A percentile compares a stretch with the other conserved stretches of the same genome.
These are phyloP conservation scores for Hypomesus transpacificus DNA, from an alignment of 2,113 vertebrate genomes.

Conservation along the genomic window DNA sequence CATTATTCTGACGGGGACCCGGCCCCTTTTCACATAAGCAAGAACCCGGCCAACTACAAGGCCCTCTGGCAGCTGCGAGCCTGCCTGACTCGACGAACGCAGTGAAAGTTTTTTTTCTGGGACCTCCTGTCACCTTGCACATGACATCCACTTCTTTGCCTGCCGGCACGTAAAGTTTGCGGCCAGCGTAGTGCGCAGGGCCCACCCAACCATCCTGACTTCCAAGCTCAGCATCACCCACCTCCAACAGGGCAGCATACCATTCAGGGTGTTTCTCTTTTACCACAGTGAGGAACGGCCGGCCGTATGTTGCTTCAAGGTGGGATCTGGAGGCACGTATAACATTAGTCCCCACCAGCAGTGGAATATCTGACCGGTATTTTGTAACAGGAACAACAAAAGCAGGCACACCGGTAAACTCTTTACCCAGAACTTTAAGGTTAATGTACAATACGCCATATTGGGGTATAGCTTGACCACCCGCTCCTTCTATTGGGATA, in stretches of 20 bases:
- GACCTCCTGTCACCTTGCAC: slow-evolving; percentile 9
- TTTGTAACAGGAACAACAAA: slow-evolving; percentile 21
- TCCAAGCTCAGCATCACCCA: background rate
- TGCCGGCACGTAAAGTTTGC: slow-evolving; percentile 3
- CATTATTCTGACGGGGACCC: slow-evolving; percentile 17
- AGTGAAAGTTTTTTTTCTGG: slow-evolving; percentile 1
- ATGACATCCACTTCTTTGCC: slow-evolving; percentile 9
- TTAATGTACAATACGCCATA: slow-evolving; percentile 17
- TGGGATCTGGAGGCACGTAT: slow-evolving; percentile 4
- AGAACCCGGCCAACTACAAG: slow-evolving; percentile 6
- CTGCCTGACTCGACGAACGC: slow-evolving; percentile 1
- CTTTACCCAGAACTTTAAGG: slow-evolving; percentile 15
- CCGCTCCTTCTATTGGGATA: slow-evolving; percentile 26
- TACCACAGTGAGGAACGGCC: slow-evolving; percentile 4
- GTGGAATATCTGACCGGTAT: slow-evolving; percentile 11
- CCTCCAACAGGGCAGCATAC: slow-evolving; percentile 16
- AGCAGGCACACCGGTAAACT: slow-evolving; percentile 9
- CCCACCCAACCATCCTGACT: slow-evolving; percentile 6
- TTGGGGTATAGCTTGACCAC: slow-evolving; percentile 21
- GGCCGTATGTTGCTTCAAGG: slow-evolving; percentile 11
- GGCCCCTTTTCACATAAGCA: slow-evolving; percentile 19
- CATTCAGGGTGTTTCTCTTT: slow-evolving; percentile 20
- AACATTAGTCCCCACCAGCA: background rate
- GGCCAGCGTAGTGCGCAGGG: slow-evolving; percentile 11
- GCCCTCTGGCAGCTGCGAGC: background rate